A percentile compares a stretch with the other conserved stretches of the same genome.
phyloP scores from a whole-genome alignment of 2,888 invertebrate species.

The Romanomermis culicivorax region DNA sequence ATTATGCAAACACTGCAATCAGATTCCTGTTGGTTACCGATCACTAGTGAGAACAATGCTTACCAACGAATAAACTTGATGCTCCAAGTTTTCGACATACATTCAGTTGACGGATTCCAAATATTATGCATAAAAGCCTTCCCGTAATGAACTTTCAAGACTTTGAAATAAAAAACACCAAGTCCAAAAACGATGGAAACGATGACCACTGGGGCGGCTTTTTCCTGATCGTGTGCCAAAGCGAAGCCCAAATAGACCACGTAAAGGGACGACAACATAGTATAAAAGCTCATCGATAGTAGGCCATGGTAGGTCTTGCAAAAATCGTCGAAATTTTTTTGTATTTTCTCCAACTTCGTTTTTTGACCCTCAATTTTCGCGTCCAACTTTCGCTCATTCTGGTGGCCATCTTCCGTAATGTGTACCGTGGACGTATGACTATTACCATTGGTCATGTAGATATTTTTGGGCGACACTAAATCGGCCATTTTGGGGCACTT shows the following conservation, averaged over 20 bases:
- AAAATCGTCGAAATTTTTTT: no score
- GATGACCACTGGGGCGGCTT: background rate
- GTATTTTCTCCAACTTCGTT: no score
- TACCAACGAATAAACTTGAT: background rate
- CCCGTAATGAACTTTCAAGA: background rate
- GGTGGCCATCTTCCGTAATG: no score
- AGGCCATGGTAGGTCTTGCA: no score
- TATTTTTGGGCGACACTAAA: no score
- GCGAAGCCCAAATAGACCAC: constrained; percentile 4
- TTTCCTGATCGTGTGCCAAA: background rate
- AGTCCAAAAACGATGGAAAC: background rate
- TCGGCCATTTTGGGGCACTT: no score
- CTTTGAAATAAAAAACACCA: background rate
- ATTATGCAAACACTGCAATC: no score
- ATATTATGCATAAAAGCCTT: background rate
- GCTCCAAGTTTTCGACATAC: background rate
- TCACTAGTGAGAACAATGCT: background rate
- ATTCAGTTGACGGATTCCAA: background rate
- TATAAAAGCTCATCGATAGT: no score
- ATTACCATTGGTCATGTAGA: no score
- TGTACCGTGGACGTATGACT: no score
- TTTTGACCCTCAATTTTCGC: no score
- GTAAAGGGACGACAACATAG: background rate
- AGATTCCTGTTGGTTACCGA: background rate
- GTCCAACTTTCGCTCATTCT: no score